Percentiles rank a stretch among this genome's conserved stretches.
These are phyloP conservation scores for Phymatocera aterrima DNA, from an alignment of 2,888 invertebrate species.

Conservation along the genomic window DNA sequence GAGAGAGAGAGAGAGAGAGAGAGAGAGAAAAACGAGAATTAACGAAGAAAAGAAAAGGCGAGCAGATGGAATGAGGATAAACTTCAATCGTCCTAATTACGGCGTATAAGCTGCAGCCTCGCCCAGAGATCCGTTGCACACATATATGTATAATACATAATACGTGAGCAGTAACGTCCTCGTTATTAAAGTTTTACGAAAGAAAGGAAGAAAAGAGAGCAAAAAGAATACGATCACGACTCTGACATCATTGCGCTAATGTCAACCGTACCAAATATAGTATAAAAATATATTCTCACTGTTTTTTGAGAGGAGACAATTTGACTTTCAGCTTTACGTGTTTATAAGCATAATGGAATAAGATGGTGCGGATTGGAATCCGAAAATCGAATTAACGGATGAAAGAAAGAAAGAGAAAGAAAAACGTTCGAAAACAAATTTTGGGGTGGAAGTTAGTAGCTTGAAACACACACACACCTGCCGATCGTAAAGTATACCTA, in stretches of 20 bases:
- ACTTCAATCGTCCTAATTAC: too few species aligned
- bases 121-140: too few species aligned
- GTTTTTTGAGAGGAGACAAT: neutral
- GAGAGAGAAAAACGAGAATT: too few species aligned
- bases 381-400: neutral
- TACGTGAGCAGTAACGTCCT: too few species aligned
- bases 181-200: too few species aligned
- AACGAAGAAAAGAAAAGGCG: too few species aligned
- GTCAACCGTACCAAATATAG: too few species aligned
- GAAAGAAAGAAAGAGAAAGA: neutral
- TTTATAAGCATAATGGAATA: neutral
- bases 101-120: too few species aligned
- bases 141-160: too few species aligned
- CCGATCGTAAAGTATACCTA: too few species aligned
- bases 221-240: neutral
- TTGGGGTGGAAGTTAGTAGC: neutral
- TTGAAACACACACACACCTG: too few species aligned
- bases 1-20: neutral
- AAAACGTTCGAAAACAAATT: neutral
- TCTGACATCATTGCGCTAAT: constrained; percentile 20
- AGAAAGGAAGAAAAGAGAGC: constrained; percentile 6
- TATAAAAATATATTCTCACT: neutral
- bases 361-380: neutral
- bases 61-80: too few species aligned
- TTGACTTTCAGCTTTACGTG: neutral